These are phyloP conservation scores for Isaurus tuberculatus DNA, from an alignment of 92 coral and sea anemone genomes.

Conservation along the genomic window DNA sequence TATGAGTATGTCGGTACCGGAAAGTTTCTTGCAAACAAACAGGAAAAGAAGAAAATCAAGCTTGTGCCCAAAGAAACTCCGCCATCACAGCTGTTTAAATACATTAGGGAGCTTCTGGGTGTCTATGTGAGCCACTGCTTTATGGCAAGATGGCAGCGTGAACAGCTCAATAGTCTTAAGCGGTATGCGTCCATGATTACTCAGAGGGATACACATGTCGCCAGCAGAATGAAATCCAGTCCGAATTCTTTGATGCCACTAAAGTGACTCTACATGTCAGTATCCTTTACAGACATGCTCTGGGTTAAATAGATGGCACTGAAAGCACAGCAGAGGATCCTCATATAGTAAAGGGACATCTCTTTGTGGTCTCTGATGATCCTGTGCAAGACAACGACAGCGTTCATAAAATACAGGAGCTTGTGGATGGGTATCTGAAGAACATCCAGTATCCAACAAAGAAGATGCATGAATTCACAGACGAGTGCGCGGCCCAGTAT, in stretches of 20 bases:
- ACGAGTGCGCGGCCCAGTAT: slow-evolving; percentile 48
- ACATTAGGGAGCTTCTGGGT: not conserved
- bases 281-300: slow-evolving; percentile 56
- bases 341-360: slow-evolving; percentile 42
- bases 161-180: not conserved
- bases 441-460: slow-evolving; percentile 16
- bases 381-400: not conserved
- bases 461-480: slow-evolving; percentile 53
- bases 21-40: not conserved
- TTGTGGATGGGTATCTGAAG: slow-evolving; percentile 31
- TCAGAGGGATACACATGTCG: not conserved
- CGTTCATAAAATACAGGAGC: slow-evolving; percentile 28
- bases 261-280: slow-evolving; percentile 47
- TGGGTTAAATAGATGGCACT: slow-evolving; percentile 46
- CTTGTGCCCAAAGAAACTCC: slow-evolving; percentile 6
- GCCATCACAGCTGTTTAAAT: not conserved
- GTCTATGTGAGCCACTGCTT: not conserved
- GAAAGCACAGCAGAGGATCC: slow-evolving; percentile 62
- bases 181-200: not conserved
- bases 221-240: not conserved
- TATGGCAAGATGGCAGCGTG: slow-evolving; percentile 5
- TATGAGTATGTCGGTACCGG: not conserved
- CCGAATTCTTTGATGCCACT: not conserved
- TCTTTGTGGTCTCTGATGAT: slow-evolving; percentile 50
- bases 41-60: not conserved